These are phyloP conservation scores for Mystacides longicornis DNA, from an alignment of 2,888 invertebrate species.

Conservation along the genomic window DNA sequence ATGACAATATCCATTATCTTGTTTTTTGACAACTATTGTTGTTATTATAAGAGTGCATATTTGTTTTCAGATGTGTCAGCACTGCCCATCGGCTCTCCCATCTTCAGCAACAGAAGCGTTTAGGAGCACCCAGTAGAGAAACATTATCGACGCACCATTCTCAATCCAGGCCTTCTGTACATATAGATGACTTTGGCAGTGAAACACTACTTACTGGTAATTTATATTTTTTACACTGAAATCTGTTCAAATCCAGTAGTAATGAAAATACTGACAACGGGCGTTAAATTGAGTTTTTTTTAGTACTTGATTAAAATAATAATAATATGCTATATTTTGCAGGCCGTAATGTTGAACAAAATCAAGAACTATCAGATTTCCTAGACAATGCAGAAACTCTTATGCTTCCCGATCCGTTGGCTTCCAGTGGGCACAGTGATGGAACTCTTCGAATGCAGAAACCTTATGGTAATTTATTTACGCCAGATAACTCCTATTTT, in stretches of 20 bases:
- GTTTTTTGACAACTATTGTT: too few relatives aligned
- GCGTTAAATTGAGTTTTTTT: neutral
- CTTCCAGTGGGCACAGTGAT: conserved; percentile 18
- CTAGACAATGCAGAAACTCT: conserved; percentile 19
- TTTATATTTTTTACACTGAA: neutral
- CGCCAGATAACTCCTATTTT: neutral
- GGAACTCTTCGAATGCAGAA: conserved; percentile 5
- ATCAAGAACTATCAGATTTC: conserved; percentile 20
- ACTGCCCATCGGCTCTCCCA: conserved; percentile 23
- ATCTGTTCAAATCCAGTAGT: neutral
- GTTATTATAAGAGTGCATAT: too few relatives aligned
- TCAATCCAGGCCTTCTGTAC: conserved; percentile 15
- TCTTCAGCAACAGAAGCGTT: conserved; percentile 23
- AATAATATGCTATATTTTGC: too few relatives aligned
- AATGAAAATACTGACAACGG: neutral
- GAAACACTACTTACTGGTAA: conserved; percentile 20
- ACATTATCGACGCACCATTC: conserved; percentile 12
- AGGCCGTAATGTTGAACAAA: conserved; percentile 19
- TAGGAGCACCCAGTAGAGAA: conserved; percentile 21
- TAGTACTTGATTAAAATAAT: too few relatives aligned
- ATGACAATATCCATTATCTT: neutral
- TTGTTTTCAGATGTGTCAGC: conserved; percentile 22
- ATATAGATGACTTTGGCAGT: conserved; percentile 19
- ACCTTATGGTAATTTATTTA: conserved; percentile 5
- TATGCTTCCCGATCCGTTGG: conserved; percentile 23